A percentile compares a stretch with the other conserved stretches of the same genome.
These are phyloP conservation scores for Drosophila rubida DNA, from an alignment of 2,888 invertebrate species.

Conservation along the genomic window DNA sequence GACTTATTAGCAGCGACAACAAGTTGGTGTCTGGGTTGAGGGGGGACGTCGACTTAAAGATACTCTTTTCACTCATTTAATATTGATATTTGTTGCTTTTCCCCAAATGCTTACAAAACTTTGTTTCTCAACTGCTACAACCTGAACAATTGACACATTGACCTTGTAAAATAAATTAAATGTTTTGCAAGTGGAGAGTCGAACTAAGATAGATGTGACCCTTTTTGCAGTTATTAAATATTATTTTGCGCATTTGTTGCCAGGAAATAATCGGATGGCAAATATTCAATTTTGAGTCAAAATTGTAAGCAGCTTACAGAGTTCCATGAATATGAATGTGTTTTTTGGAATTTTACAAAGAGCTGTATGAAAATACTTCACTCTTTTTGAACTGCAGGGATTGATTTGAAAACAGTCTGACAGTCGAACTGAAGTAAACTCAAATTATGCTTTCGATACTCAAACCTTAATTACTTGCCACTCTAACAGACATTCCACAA, in stretches of 20 bases:
- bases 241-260: too few relatives aligned
- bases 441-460: neutral
- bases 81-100: neutral
- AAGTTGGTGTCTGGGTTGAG: conserved; percentile 24
- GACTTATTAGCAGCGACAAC: conserved; percentile 20
- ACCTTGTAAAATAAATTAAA: too few relatives aligned
- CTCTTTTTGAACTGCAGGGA: neutral
- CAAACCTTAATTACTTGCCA: neutral
- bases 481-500: neutral
- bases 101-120: neutral
- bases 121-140: neutral
- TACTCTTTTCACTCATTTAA: conserved; percentile 12
- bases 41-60: conserved; percentile 1
- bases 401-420: neutral
- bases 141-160: neutral
- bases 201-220: too few relatives aligned
- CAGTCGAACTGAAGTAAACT: neutral
- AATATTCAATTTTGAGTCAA: neutral
- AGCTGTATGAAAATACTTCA: neutral
- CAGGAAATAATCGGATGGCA: too few relatives aligned
- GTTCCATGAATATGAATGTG: neutral
- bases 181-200: too few relatives aligned
- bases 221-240: too few relatives aligned
- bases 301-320: neutral
- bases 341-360: neutral